phyloP scores from a whole-genome alignment of 2,113 vertebrate species.

The Chlorodrepanis virens region DNA sequence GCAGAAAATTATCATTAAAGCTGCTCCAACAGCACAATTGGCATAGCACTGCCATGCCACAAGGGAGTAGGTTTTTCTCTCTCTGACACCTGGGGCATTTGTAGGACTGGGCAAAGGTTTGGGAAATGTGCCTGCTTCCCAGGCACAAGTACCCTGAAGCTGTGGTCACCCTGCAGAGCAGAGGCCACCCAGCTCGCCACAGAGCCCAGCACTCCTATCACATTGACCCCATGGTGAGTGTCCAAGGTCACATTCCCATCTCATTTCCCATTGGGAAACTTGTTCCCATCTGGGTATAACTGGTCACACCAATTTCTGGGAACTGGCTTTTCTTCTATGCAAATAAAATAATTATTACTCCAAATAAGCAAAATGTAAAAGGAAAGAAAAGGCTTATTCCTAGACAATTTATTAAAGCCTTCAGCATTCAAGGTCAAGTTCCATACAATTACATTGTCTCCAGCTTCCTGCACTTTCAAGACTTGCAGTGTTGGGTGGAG shows the following conservation, averaged over 20 bases:
- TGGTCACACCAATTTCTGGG: conserved; percentile 19
- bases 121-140: neutral
- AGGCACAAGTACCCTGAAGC: neutral
- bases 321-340: conserved; percentile 51
- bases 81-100: neutral
- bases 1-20: conserved; percentile 14
- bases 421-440: conserved; percentile 38
- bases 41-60: neutral
- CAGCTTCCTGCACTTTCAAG: conserved; percentile 47
- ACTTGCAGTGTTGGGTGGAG: neutral
- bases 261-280: conserved; percentile 13
- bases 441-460: conserved; percentile 31
- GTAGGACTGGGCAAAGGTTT: neutral
- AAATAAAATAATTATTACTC: conserved; percentile 31
- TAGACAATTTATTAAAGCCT: conserved; percentile 47
- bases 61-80: neutral
- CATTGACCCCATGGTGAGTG: neutral
- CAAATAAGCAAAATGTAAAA: conserved; percentile 25
- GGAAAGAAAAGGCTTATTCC: conserved; percentile 46
- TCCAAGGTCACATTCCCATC: neutral
- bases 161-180: rapidly evolving
- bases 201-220: rapidly evolving
- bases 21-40: neutral
- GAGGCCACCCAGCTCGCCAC: rapidly evolving
- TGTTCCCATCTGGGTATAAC: neutral